A percentile compares a stretch with the other conserved stretches of the same genome.
Conservation (phyloP, 2,797 vertebrate species). For the Synaphobranchus kaupii region DNA sequence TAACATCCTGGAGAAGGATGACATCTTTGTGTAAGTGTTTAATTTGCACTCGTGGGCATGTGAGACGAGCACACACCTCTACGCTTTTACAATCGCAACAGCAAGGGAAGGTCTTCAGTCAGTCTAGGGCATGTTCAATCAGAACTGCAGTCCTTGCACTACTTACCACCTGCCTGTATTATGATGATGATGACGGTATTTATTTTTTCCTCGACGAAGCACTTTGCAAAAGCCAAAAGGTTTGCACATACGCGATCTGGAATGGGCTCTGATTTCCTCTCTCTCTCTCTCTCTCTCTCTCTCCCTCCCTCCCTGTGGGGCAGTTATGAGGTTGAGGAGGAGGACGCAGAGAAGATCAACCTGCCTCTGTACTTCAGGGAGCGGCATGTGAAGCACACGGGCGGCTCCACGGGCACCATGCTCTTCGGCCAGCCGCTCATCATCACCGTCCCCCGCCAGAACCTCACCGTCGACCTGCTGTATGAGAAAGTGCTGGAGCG, state of each 20-base stretch:
- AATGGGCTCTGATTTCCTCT: not conserved
- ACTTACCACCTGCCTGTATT: not conserved
- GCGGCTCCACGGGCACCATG: conserved; percentile 77
- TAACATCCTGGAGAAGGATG: conserved; percentile 92
- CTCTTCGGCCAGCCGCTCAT: conserved; percentile 92
- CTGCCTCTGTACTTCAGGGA: conserved; percentile 94
- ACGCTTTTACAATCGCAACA: not conserved
- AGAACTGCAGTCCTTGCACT: not conserved
- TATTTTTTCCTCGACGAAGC: not conserved
- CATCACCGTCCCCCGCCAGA: conserved; percentile 85
- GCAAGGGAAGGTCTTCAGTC: not conserved
- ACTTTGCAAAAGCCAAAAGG: not conserved
- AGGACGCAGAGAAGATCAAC: conserved; percentile 78
- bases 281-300: not conserved
- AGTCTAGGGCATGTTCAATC: not conserved
- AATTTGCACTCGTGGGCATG: not conserved
- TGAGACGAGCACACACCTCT: not conserved
- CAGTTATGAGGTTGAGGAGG: conserved; percentile 90
- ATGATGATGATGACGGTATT: not conserved
- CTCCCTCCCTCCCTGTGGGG: not conserved
- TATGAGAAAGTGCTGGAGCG: conserved; percentile 85
- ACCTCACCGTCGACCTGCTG: conserved; percentile 82
- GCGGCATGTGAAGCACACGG: conserved; percentile 80
- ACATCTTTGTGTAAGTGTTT: conserved; percentile 91
- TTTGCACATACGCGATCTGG: not conserved